Evolutionary conservation across 2,797 vertebrate genomes (phyloP), one percentile per base, ranked within the genome.

Genomic region (Gobionotothen gibberifrons): DNA sequence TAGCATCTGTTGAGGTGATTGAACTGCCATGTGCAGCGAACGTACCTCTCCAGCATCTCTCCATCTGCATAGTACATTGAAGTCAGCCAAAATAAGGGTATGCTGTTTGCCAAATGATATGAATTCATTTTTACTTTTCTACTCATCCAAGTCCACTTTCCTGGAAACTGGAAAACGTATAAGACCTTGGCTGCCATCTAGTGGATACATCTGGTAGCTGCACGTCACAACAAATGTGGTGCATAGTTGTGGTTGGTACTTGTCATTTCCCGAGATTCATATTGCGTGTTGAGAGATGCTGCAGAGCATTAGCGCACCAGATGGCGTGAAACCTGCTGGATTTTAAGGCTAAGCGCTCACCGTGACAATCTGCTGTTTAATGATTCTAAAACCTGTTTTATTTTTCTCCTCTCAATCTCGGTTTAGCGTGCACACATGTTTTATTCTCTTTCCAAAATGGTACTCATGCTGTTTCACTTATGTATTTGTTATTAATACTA

Each of bases 181-280:
- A 81, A 75, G 82, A 61, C 17, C 74, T 59, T 85, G 78, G 71
- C 69, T 90, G 90, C 61, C 92, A 92, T 92, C 93, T 91, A 87
- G 87, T 92, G 93, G 91, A 49, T 0, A 0, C 1, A 1, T 13
- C 0, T 12, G 3, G 78, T 39, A 60, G 15, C 73, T 84, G 42
- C 90, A 84, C 0, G 19, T 12, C 21, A 44, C 1, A 1, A 0
- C 1, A 11, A 13, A 19, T 10, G 43, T n/a, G 12, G 5, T 22
- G 29, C 55, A 69, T 40, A 44, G 21, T 29, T 64, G 59, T 36
- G 69, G 63, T 62, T 51, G 21, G 40, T 47, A 51, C 39, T 48
- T 71, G 72, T 72, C 62, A 54, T 82, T 81, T 79, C 75, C 49
- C 55, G n/a, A 66, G 72, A 79, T 76, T 83, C 22, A 15, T 46